A percentile compares a stretch with the other conserved stretches of the same genome.
Conservation (phyloP, 2,113 vertebrate genomes). For the Macaca mulatta region DNA sequence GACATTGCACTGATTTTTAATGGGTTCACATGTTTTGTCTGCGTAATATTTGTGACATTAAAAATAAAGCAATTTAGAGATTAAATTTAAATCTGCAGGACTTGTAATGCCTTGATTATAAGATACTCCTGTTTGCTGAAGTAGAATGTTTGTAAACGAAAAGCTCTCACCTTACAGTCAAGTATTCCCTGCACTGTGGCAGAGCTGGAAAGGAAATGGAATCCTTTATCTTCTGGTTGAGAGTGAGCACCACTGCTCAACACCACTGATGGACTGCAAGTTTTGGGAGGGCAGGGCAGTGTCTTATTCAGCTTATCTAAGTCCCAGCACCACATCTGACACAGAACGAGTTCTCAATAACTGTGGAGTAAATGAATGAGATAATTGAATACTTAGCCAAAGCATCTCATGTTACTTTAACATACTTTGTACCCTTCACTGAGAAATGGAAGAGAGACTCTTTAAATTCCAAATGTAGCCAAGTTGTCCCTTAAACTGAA, state of each 20-base stretch:
- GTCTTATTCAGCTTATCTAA: not conserved
- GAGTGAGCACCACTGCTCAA: not conserved
- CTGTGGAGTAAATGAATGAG: not conserved
- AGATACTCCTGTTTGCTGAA: not conserved
- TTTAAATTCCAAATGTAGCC: conserved; percentile 20
- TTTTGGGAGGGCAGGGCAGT: not conserved
- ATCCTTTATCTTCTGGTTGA: not conserved
- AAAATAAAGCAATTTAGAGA: not conserved
- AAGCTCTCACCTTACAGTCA: not conserved
- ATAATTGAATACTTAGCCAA: not conserved
- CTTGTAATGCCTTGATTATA: not conserved
- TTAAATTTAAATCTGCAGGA: not conserved
- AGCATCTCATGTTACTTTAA: not conserved
- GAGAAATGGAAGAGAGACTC: not conserved
- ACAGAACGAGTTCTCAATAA: not conserved
- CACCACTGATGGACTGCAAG: fast-evolving
- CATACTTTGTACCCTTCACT: not conserved
- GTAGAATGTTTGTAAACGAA: not conserved
- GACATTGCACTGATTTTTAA: not conserved
- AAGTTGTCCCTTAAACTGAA: not conserved
- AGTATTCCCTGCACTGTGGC: not conserved
- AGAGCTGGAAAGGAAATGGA: not conserved
- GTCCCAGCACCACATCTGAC: not conserved
- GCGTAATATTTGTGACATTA: not conserved
- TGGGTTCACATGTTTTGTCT: not conserved